Evolutionary conservation across 2,888 invertebrate species (phyloP).

Genomic region (Chironomus riparius): DNA sequence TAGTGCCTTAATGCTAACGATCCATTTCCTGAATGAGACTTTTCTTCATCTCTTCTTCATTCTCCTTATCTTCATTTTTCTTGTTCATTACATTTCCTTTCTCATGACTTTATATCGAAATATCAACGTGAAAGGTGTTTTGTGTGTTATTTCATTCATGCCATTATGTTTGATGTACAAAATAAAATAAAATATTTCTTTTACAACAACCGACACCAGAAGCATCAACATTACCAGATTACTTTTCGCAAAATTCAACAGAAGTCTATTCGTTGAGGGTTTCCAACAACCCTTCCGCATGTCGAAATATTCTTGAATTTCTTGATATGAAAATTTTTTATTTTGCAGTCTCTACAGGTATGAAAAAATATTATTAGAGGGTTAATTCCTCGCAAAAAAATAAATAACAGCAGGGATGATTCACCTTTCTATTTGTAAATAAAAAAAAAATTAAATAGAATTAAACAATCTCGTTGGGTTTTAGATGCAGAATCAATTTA

Average conservation of each 20-base stretch:
- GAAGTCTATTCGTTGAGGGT: constrained; percentile 4
- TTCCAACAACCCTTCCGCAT: constrained; percentile 5
- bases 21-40: neutral
- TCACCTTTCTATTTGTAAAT: neutral
- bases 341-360: constrained; percentile 14
- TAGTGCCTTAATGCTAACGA: constrained; percentile 10
- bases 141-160: neutral
- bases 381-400: neutral
- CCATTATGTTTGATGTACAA: neutral
- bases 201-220: constrained; percentile 1
- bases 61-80: neutral
- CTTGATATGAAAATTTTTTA: neutral
- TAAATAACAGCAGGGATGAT: neutral
- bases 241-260: neutral
- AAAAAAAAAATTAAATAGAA: neutral
- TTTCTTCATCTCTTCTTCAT: neutral
- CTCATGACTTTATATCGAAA: neutral
- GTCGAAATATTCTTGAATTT: neutral
- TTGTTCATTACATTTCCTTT: constrained; percentile 7
- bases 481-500: constrained; percentile 6
- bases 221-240: constrained; percentile 10
- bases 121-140: constrained; percentile 10
- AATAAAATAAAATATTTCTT: neutral
- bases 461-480: neutral
- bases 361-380: neutral